Percentiles rank a stretch among this genome's conserved stretches.
phyloP scores from a whole-genome alignment of 2,113 vertebrate species.

The Ptychochromis oligacanthus region DNA sequence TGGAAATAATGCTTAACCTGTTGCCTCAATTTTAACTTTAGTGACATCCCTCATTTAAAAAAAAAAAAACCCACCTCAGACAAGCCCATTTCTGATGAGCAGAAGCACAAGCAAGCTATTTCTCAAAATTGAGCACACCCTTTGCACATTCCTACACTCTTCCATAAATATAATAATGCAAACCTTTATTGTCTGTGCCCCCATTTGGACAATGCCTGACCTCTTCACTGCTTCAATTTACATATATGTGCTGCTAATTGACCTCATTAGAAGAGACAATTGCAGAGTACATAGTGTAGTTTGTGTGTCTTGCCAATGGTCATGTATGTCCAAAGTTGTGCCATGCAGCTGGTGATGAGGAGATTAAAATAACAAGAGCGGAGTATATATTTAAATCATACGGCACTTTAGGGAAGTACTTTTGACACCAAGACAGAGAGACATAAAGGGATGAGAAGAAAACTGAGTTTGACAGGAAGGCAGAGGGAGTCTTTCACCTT shows the following conservation, averaged over 20 bases:
- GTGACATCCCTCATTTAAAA: not conserved
- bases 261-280: constrained; percentile 61
- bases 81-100: not conserved
- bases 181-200: constrained; percentile 45
- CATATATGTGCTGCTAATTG: constrained; percentile 52
- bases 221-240: constrained; percentile 43
- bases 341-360: constrained; percentile 21
- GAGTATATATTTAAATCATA: not conserved
- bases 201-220: constrained; percentile 62
- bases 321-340: not conserved
- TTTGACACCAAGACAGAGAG: constrained; percentile 27
- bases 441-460: constrained; percentile 20
- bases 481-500: constrained; percentile 8
- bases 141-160: constrained; percentile 12
- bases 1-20: not conserved
- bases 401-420: constrained; percentile 6
- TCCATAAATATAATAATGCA: constrained; percentile 8
- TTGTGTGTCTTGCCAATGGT: constrained; percentile 21
- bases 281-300: not conserved
- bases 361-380: constrained; percentile 26
- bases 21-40: not conserved
- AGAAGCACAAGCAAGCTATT: not conserved
- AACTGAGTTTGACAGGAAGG: constrained; percentile 8
- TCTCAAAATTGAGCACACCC: not conserved
- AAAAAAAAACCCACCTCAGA: not conserved